A percentile compares a stretch with the other conserved stretches of the same genome.
phyloP scores from a whole-genome alignment of 2,113 vertebrate species.

The Melospiza georgiana region DNA sequence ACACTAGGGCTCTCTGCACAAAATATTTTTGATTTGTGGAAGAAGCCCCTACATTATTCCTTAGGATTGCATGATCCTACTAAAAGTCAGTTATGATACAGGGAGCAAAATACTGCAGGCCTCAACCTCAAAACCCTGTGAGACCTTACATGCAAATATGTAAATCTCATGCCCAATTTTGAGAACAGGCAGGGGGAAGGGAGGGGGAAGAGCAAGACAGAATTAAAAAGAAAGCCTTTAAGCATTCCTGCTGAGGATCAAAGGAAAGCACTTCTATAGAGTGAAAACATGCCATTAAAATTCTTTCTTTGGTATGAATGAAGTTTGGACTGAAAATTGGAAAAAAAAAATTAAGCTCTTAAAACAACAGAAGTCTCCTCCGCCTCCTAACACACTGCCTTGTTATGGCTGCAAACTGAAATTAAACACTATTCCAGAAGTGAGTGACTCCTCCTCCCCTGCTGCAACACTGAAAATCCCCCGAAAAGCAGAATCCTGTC shows the following conservation, averaged over 20 bases:
- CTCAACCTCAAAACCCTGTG: background rate
- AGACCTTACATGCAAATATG: background rate
- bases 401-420: background rate
- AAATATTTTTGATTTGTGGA: background rate
- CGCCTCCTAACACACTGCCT: background rate
- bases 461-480: background rate
- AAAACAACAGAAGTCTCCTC: background rate
- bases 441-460: background rate
- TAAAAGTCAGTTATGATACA: background rate
- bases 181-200: background rate
- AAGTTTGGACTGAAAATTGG: background rate
- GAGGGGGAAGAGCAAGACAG: background rate
- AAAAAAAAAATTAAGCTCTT: conserved; percentile 18
- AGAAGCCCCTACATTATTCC: background rate
- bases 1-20: background rate
- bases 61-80: background rate
- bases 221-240: conserved; percentile 9
- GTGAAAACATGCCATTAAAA: conserved; percentile 5
- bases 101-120: background rate
- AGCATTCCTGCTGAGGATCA: conserved; percentile 1
- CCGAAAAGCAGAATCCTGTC: background rate
- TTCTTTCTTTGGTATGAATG: background rate
- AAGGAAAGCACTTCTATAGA: background rate
- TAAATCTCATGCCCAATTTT: background rate
- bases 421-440: background rate